phyloP scores from a whole-genome alignment of 2,888 invertebrate genomes.

The Eueremaeus valkanovi region DNA sequence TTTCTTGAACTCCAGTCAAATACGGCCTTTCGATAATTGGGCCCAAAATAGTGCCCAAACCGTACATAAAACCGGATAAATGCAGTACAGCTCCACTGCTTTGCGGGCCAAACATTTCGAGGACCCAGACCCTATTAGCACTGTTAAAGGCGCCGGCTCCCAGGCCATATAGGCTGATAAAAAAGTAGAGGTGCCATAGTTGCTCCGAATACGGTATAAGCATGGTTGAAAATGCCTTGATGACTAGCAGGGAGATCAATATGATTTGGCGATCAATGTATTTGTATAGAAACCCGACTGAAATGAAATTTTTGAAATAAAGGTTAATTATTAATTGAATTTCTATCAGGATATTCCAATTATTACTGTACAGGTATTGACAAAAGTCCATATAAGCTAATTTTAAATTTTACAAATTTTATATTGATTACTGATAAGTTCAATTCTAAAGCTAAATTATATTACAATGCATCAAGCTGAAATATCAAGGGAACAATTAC shows the following conservation, averaged over 20 bases:
- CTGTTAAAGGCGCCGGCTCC: neutral
- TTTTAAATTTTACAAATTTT: too few relatives aligned
- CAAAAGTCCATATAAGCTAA: too few relatives aligned
- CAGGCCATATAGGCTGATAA: neutral
- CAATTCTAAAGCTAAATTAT: too few relatives aligned
- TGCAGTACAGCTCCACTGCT: neutral
- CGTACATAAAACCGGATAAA: neutral
- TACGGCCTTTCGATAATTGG: neutral
- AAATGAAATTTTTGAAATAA: neutral
- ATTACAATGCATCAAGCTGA: too few relatives aligned
- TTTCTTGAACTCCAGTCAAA: neutral
- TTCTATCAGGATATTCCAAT: too few relatives aligned
- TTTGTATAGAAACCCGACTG: conserved; percentile 9
- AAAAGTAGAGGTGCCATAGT: neutral
- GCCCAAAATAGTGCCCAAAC: neutral
- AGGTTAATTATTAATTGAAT: neutral
- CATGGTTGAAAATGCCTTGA: neutral
- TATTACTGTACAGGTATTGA: neutral
- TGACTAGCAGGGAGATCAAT: neutral
- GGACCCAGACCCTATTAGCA: neutral
- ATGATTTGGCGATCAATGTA: neutral
- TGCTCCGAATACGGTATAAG: neutral
- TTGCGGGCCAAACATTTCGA: neutral
- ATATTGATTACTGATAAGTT: too few relatives aligned
- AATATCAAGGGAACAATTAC: too few relatives aligned